Evolutionary conservation across 1,140 invertebrate species (phyloP).

Genomic region (Thalassaphorura encarpata): DNA sequence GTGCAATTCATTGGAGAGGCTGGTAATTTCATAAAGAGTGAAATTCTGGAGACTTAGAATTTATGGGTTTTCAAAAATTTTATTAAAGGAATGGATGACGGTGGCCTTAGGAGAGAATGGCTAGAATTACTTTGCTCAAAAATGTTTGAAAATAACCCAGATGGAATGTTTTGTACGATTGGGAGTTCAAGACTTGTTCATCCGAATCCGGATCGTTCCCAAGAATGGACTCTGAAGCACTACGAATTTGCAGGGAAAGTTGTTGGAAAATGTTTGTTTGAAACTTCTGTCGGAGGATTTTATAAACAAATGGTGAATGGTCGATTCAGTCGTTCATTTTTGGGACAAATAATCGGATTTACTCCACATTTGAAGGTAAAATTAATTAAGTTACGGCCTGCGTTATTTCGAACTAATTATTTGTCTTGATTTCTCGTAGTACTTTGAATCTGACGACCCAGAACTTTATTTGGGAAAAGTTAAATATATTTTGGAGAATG

Average conservation of each 20-base stretch:
- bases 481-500: conserved; percentile 83
- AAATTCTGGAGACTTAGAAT: neutral
- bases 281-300: conserved; percentile 74
- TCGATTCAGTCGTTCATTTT: conserved; percentile 77
- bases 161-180: conserved; percentile 55
- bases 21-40: conserved; percentile 25
- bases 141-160: conserved; percentile 53
- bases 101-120: conserved; percentile 84
- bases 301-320: conserved; percentile 80
- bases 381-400: no score
- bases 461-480: conserved; percentile 84
- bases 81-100: conserved; percentile 70
- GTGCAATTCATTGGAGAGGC: conserved; percentile 82
- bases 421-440: no score
- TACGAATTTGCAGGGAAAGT: conserved; percentile 89
- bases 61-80: neutral
- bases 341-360: conserved; percentile 85
- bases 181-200: conserved; percentile 59
- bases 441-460: conserved; percentile 92
- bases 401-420: no score
- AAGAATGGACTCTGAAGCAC: conserved; percentile 70
- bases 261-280: conserved; percentile 87
- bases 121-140: conserved; percentile 77
- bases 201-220: conserved; percentile 66
- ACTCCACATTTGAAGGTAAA: conserved; percentile 78